These are phyloP conservation scores for Mellilla xanthometata DNA, from an alignment of 2,888 invertebrate genomes.

Conservation along the genomic window DNA sequence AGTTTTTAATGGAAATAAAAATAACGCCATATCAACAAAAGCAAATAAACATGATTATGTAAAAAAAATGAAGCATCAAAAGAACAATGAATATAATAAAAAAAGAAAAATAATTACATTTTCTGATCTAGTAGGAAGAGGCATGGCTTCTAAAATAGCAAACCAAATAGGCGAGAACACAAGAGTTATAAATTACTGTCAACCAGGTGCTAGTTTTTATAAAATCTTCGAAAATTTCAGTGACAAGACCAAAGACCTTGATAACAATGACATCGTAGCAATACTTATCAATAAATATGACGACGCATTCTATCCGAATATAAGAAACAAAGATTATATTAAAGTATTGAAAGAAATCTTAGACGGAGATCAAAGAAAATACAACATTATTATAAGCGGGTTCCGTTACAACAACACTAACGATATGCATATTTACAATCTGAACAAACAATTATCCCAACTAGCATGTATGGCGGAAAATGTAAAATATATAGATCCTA, in stretches of 20 bases:
- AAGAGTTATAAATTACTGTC: background rate
- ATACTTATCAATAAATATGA: background rate
- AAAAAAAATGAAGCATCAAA: background rate
- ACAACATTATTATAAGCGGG: background rate
- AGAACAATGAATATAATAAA: background rate
- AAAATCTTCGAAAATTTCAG: background rate
- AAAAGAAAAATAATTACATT: background rate
- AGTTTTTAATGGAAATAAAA: background rate
- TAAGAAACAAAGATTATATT: background rate
- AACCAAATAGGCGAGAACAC: background rate
- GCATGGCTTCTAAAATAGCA: background rate
- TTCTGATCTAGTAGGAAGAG: background rate
- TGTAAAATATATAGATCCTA: background rate
- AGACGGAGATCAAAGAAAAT: background rate
- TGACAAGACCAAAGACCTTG: background rate
- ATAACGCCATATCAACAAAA: background rate
- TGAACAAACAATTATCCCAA: background rate
- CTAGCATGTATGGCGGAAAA: background rate
- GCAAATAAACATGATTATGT: background rate
- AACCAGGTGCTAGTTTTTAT: background rate
- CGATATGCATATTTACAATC: background rate
- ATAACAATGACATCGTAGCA: background rate
- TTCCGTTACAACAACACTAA: background rate
- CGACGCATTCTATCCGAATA: background rate
- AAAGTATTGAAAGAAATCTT: background rate